Percentiles rank a stretch among this genome's conserved stretches.
Conservation (phyloP, 1,140 invertebrate genomes). For the Halictus rubicundus region DNA sequence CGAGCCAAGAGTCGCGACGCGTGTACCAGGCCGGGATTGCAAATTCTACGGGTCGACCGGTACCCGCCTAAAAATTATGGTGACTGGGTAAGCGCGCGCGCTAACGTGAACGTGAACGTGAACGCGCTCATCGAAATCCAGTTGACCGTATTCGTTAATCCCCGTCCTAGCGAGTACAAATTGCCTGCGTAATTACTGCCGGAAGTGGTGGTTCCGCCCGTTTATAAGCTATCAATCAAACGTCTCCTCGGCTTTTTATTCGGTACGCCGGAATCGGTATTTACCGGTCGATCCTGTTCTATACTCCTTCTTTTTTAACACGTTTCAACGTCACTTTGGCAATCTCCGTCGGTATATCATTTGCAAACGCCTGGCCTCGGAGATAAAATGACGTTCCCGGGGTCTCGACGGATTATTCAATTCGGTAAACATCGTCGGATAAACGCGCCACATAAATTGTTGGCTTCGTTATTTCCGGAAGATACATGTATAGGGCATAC, state of each 20-base stretch:
- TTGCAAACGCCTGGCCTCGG: no score
- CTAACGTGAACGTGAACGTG: not conserved
- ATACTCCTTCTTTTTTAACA: not conserved
- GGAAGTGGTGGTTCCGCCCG: not conserved
- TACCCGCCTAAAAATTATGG: no score
- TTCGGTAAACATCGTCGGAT: no score
- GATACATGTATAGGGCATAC: no score
- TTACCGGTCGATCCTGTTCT: not conserved
- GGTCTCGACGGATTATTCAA: no score
- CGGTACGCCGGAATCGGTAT: not conserved
- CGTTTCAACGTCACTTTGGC: not conserved
- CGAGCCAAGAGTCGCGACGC: not conserved
- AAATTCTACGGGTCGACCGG: not conserved
- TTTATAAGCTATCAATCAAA: not conserved
- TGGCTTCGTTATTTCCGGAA: no score
- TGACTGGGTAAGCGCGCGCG: not conserved
- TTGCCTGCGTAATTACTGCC: slow-evolving; percentile 9
- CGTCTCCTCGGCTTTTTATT: not conserved
- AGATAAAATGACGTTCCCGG: no score
- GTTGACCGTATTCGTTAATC: slow-evolving; percentile 2
- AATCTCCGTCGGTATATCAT: no score
- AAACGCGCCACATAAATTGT: no score
- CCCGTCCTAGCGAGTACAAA: not conserved
- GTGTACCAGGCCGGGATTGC: not conserved
- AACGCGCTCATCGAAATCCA: not conserved